phyloP scores from a whole-genome alignment of 2,113 vertebrate species.

The Aleadryas rufinucha region DNA sequence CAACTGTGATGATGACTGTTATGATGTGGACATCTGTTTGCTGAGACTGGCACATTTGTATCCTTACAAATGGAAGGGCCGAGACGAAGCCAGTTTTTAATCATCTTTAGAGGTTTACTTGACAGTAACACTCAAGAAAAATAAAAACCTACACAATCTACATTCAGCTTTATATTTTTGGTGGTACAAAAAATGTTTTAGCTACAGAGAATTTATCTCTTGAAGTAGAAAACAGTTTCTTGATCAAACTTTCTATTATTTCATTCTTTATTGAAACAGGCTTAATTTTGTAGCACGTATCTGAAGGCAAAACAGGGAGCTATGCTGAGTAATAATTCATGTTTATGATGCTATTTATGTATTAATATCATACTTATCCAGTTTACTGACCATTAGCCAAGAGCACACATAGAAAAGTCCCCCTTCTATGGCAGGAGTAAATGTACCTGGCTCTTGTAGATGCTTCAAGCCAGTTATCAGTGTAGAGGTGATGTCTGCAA shows the following conservation, averaged over 20 bases:
- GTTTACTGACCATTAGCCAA: neutral
- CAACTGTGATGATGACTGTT: neutral
- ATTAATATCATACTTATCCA: neutral
- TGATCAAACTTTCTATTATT: neutral
- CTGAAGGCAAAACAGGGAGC: neutral
- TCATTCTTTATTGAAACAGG: neutral
- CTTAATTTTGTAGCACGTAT: neutral
- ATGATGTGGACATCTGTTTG: slow-evolving; percentile 36
- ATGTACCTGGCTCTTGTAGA: neutral
- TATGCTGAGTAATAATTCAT: neutral
- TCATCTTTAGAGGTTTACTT: neutral
- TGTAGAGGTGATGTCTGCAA: neutral
- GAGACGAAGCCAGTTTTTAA: neutral
- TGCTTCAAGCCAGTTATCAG: neutral
- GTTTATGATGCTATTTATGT: neutral
- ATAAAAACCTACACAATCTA: neutral
- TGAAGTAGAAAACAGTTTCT: neutral
- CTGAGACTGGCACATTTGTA: slow-evolving; percentile 12
- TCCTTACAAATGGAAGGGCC: neutral
- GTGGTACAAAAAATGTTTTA: neutral
- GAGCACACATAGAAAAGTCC: neutral
- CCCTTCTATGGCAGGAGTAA: neutral
- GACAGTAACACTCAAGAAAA: neutral
- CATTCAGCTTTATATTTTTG: neutral
- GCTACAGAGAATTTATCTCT: neutral